A percentile compares a stretch with the other conserved stretches of the same genome.
phyloP scores from a whole-genome alignment of 2,113 vertebrate genomes.

The Mus spicilegus region DNA sequence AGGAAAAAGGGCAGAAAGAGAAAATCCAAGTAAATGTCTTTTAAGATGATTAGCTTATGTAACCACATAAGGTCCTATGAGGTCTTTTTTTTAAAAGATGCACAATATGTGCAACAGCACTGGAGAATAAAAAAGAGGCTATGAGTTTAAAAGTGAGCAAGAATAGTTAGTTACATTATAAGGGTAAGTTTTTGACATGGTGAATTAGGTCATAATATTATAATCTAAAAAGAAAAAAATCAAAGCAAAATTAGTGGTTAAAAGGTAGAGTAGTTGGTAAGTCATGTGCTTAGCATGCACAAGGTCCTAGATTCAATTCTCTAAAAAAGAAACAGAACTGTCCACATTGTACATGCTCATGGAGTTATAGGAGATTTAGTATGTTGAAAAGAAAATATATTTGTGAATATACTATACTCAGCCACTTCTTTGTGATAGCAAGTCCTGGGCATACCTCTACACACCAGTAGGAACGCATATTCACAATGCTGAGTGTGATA shows the following conservation, averaged over 20 bases:
- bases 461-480: neutral
- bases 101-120: neutral
- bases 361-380: neutral
- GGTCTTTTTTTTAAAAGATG: neutral
- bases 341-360: neutral
- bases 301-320: neutral
- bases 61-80: neutral
- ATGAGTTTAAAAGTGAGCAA: neutral
- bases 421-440: neutral
- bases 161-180: neutral
- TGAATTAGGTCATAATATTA: neutral
- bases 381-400: neutral
- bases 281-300: neutral
- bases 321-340: neutral
- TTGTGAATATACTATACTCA: no score
- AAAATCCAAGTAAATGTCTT: neutral
- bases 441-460: accelerated
- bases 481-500: neutral
- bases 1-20: neutral
- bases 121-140: no score
- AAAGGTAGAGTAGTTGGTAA: neutral
- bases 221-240: neutral
- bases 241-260: neutral
- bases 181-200: no score
- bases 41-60: neutral